These are phyloP conservation scores for Agriopis aurantiaria DNA, from an alignment of 2,888 invertebrate genomes.

Conservation along the genomic window DNA sequence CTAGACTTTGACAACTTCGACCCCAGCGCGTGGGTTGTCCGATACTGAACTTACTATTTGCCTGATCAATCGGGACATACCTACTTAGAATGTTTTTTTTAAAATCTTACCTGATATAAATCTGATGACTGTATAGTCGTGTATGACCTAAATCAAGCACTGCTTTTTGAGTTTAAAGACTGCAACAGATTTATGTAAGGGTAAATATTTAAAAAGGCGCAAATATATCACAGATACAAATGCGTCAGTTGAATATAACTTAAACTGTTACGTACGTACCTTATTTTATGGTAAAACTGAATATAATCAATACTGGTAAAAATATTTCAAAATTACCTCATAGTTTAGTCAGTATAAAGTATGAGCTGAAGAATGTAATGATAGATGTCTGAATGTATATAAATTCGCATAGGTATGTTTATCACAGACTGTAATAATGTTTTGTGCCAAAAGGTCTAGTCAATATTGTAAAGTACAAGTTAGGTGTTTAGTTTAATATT, in stretches of 20 bases:
- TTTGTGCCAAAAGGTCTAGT: slow-evolving; percentile 31
- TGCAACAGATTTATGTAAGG: neutral
- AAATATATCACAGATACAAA: neutral
- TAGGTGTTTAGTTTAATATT: neutral
- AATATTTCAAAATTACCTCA: slow-evolving; percentile 20
- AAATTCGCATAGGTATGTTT: neutral
- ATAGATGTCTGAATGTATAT: neutral
- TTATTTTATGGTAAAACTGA: neutral
- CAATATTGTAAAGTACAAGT: slow-evolving; percentile 18
- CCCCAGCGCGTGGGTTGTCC: slow-evolving; percentile 78
- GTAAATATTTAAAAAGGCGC: no score
- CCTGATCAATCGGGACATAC: neutral
- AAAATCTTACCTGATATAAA: no score
- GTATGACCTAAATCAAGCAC: neutral
- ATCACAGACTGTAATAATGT: neutral
- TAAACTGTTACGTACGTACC: neutral
- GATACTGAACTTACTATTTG: slow-evolving; percentile 54
- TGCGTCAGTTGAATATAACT: neutral
- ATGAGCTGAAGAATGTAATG: neutral
- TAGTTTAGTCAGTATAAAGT: slow-evolving; percentile 10
- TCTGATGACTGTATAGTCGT: no score
- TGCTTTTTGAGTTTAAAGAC: neutral
- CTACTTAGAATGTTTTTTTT: no score
- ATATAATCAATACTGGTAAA: neutral
- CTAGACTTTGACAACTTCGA: slow-evolving; percentile 77